Evolutionary conservation across 2,113 vertebrate genomes (phyloP), one percentile per base, ranked within the genome.

Genomic region (Lampris incognitus): DNA sequence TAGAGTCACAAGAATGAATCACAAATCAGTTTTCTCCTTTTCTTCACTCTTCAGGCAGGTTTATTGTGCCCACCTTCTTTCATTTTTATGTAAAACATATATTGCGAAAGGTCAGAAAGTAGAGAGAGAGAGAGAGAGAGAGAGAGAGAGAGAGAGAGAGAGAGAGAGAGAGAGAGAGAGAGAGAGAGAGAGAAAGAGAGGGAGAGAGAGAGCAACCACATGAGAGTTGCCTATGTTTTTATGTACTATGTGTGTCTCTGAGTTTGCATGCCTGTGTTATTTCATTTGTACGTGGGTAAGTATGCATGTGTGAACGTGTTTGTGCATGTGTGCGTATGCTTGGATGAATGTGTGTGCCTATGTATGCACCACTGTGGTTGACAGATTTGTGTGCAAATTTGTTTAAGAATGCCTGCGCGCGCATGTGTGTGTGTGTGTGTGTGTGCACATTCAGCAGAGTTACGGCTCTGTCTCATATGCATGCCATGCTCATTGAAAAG

Each of bases 401-500:
- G 24, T 24, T 24, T 24, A 24, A 24, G 24, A 24, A 24, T 24
- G 24, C 24, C 24, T 4, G 54, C 38, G 55, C 9, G 54, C 39
- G 55, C 5, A 24, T 72, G 57, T 76, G 69, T 68, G 74, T 49
- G 61, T 44, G 83, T 42, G 68, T 7, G 70, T 9, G 68, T 48
- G 41, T 54, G 70, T 82, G 75, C 74, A 64, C 77, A 55, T 88
- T 76, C 76, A 68, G 58, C 13, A 60, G 75, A 74, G 84, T 75
- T 84, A 74, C 85, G 77, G 59, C 68, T 87, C 91, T 93, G 94
- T 94, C 95, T 95, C 95, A 94, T 94, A 91, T 93, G 95, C 96
- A 95, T 84, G 95, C 95, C 96, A 94, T 95, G 95, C 95, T 97
- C 97, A 97, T 95, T 96, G 95, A 96, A 95, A 96, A 95, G 94